Evolutionary conservation across 2,888 invertebrate species (phyloP).

Genomic region (Diadegma fenestrale): DNA sequence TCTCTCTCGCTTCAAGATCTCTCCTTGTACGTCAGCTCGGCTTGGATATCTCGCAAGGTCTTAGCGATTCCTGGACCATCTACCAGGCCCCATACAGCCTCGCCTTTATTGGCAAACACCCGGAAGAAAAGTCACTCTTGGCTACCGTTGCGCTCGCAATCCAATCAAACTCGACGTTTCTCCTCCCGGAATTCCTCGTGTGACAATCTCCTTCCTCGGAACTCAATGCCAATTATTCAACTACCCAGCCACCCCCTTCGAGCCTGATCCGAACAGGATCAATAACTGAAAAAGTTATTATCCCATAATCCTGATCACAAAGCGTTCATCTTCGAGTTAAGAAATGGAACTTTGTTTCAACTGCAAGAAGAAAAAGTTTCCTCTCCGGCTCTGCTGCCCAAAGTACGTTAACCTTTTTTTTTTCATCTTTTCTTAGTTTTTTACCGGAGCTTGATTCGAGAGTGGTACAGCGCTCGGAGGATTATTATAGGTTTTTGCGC

Average conservation of each 20-base stretch:
- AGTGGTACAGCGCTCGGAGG: conserved; percentile 26
- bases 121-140: conserved; percentile 31
- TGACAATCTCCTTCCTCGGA: background rate
- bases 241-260: background rate
- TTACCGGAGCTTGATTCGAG: conserved; percentile 29
- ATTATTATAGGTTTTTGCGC: conserved; percentile 60
- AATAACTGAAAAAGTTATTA: background rate
- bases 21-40: conserved; percentile 5
- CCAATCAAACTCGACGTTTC: background rate
- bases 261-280: background rate
- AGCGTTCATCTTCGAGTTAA: background rate
- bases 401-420: conserved; percentile 1
- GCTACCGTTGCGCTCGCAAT: conserved; percentile 14
- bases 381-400: background rate
- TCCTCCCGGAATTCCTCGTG: background rate
- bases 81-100: background rate
- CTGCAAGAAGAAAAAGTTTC: background rate
- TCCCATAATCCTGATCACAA: background rate
- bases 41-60: conserved; percentile 12
- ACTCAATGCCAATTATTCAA: background rate
- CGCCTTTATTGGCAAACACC: conserved; percentile 36
- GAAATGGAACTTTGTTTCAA: background rate
- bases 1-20: background rate
- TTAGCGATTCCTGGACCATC: background rate
- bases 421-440: conserved; percentile 11